A percentile compares a stretch with the other conserved stretches of the same genome.
Conservation (phyloP, 2,797 vertebrate species). For the Oreochromis grahami region DNA sequence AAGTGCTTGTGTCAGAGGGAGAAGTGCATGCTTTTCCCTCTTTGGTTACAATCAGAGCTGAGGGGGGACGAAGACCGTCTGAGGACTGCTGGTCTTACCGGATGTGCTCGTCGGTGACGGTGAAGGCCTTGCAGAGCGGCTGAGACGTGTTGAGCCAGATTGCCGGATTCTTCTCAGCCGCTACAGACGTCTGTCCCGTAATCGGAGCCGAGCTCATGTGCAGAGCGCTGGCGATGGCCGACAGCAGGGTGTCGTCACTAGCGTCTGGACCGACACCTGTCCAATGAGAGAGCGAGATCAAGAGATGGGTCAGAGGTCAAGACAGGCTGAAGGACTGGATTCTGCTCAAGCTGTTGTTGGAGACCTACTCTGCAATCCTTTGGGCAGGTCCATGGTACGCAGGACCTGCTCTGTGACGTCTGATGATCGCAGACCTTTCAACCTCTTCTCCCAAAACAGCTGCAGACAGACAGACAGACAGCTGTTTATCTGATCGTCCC, state of each 20-base stretch:
- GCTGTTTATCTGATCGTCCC: neutral
- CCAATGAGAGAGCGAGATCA: neutral
- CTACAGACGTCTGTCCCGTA: constrained; percentile 86
- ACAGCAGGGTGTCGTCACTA: constrained; percentile 83
- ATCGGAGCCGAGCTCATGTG: constrained; percentile 89
- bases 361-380: constrained; percentile 86
- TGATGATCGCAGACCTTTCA: constrained; percentile 88
- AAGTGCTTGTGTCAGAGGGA: neutral
- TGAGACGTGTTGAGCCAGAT: constrained; percentile 91
- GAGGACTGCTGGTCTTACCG: constrained; percentile 67
- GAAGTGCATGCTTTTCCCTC: neutral
- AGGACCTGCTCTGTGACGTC: constrained; percentile 88
- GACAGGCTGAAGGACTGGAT: neutral
- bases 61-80: neutral
- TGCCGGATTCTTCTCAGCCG: constrained; percentile 91
- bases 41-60: neutral
- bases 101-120: constrained; percentile 91
- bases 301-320: neutral
- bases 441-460: constrained; percentile 95
- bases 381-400: constrained; percentile 88
- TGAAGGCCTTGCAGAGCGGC: constrained; percentile 90
- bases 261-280: constrained; percentile 87
- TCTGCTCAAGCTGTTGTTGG: neutral
- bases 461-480: constrained; percentile 42
- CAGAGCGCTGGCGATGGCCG: constrained; percentile 89